A percentile compares a stretch with the other conserved stretches of the same genome.
Evolutionary conservation across 1,140 invertebrate genomes (phyloP).

Genomic region (Dermatophagoides farinae): DNA sequence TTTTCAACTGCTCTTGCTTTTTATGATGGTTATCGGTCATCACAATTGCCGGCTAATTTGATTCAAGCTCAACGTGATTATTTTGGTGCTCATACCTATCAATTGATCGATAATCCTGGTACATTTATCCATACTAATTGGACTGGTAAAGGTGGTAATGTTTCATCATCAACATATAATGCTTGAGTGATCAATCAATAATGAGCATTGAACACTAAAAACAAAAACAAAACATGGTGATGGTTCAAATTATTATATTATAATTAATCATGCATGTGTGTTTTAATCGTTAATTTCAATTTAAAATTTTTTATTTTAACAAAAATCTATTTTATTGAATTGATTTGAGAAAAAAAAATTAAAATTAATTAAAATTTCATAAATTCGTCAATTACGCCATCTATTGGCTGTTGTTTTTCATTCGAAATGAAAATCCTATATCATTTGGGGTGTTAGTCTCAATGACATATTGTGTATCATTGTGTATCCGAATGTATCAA

Average conservation of each 20-base stretch:
- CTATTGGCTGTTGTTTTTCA: too few relatives aligned
- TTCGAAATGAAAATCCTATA: too few relatives aligned
- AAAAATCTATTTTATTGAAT: too few relatives aligned
- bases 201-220: neutral
- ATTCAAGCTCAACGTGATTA: constrained; percentile 93
- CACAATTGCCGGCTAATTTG: constrained; percentile 65
- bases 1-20: constrained; percentile 82
- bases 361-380: too few relatives aligned
- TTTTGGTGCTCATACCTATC: constrained; percentile 97
- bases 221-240: neutral
- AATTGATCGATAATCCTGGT: constrained; percentile 62
- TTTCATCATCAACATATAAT: constrained; percentile 83
- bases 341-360: too few relatives aligned
- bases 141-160: constrained; percentile 91
- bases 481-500: too few relatives aligned
- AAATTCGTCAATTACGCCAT: too few relatives aligned
- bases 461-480: too few relatives aligned
- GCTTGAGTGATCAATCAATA: constrained; percentile 35
- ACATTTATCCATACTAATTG: constrained; percentile 92
- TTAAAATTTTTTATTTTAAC: too few relatives aligned
- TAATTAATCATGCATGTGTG: too few relatives aligned
- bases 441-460: too few relatives aligned
- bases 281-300: too few relatives aligned
- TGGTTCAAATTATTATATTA: neutral
- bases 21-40: constrained; percentile 80